These are phyloP conservation scores for Pleuronectes platessa DNA, from an alignment of 2,113 vertebrate species.

Conservation along the genomic window DNA sequence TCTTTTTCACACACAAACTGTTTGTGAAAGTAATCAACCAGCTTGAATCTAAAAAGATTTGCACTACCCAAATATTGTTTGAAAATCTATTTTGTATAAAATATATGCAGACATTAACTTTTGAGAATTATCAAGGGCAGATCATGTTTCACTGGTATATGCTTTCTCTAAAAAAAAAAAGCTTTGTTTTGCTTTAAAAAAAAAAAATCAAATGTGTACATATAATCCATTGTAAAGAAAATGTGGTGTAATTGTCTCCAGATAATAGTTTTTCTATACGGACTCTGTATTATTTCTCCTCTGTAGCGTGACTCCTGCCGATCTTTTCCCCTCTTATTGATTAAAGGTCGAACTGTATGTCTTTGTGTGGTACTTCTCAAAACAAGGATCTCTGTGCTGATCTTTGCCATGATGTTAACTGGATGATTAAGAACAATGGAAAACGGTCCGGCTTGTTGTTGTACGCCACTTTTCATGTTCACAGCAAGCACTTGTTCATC, in stretches of 20 bases:
- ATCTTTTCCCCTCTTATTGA: conserved; percentile 66
- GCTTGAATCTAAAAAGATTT: conserved; percentile 76
- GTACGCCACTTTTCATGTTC: conserved; percentile 61
- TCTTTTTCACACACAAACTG: conserved; percentile 76
- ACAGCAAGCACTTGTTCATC: conserved; percentile 64
- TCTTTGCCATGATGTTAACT: conserved; percentile 40
- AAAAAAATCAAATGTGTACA: conserved; percentile 87
- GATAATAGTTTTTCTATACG: conserved; percentile 89
- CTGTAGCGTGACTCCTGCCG: conserved; percentile 86
- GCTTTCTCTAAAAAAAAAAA: conserved; percentile 83
- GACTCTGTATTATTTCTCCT: conserved; percentile 88
- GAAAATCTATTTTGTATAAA: conserved; percentile 97
- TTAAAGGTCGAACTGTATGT: conserved; percentile 88
- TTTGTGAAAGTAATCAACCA: conserved; percentile 84
- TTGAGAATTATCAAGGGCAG: conserved; percentile 87
- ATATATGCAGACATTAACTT: conserved; percentile 87
- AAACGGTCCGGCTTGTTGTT: conserved; percentile 41
- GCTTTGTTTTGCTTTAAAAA: conserved; percentile 77
- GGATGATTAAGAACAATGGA: conserved; percentile 33
- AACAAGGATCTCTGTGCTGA: conserved; percentile 59
- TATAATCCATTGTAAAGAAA: conserved; percentile 93
- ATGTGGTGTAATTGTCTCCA: conserved; percentile 79
- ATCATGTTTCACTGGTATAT: conserved; percentile 90
- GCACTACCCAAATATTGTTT: conserved; percentile 85
- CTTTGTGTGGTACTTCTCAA: conserved; percentile 86